Conservation (phyloP, 2,113 vertebrate genomes). For the Camelus dromedarius region DNA sequence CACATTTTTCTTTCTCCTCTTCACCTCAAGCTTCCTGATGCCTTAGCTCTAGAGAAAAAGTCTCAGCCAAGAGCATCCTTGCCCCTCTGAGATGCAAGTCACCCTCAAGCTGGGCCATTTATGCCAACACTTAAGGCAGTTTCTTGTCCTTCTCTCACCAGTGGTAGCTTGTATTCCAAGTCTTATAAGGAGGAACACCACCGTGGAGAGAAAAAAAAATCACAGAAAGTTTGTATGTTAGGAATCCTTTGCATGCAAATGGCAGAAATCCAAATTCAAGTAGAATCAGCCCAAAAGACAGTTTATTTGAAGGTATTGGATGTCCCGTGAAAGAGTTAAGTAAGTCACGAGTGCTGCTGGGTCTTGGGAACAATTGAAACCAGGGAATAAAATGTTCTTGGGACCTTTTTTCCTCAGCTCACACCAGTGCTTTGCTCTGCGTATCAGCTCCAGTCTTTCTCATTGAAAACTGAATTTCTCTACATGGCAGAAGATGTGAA, state of each 20-base stretch:
- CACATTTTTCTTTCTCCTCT: background rate
- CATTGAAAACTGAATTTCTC: background rate
- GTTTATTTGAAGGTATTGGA: background rate
- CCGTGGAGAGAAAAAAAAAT: background rate
- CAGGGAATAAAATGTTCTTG: background rate
- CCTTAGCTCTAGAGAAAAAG: background rate
- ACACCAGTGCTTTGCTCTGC: background rate
- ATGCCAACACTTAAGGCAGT: background rate
- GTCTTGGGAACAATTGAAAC: background rate
- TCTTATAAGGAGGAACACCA: background rate
- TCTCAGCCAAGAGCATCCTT: background rate
- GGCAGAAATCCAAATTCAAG: constrained; percentile 3
- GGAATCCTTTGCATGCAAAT: constrained; percentile 7
- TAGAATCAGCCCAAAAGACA: background rate
- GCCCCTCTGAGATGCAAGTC: background rate
- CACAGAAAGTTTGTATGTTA: background rate
- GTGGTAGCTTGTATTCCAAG: background rate
- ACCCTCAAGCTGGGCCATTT: background rate
- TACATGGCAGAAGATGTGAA: background rate
- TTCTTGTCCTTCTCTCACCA: background rate
- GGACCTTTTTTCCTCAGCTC: background rate
- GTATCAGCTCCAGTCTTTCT: background rate
- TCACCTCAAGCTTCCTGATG: background rate
- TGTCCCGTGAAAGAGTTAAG: background rate
- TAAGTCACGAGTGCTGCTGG: background rate